Evolutionary conservation across 2,888 invertebrate genomes (phyloP).

Genomic region (Mycalesis mineus): DNA sequence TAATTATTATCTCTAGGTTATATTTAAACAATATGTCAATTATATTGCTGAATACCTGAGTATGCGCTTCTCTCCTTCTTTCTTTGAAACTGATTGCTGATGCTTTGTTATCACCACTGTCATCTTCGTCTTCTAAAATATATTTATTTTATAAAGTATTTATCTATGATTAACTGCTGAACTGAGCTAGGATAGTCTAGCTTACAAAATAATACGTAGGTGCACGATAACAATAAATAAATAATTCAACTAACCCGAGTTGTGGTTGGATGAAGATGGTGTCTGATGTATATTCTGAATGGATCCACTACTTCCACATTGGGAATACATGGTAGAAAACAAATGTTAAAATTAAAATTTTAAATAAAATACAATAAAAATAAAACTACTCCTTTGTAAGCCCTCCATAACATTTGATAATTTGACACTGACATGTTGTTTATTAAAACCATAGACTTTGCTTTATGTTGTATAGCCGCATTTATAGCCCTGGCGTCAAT

Average conservation of each 20-base stretch:
- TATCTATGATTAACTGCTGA: too few species aligned
- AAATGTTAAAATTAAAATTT: neutral
- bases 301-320: slow-evolving; percentile 87
- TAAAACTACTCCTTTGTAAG: neutral
- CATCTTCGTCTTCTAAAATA: slow-evolving; percentile 79
- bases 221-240: neutral
- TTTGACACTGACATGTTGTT: too few species aligned
- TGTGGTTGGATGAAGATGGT: slow-evolving; percentile 88
- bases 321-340: slow-evolving; percentile 74
- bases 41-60: slow-evolving; percentile 80
- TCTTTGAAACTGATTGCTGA: slow-evolving; percentile 92
- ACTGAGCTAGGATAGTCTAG: too few species aligned
- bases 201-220: too few species aligned
- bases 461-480: too few species aligned
- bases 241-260: slow-evolving; percentile 78
- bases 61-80: slow-evolving; percentile 94
- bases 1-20: too few species aligned
- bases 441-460: too few species aligned
- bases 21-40: too few species aligned
- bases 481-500: too few species aligned
- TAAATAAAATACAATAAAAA: slow-evolving; percentile 2
- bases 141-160: neutral
- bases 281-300: slow-evolving; percentile 86
- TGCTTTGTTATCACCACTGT: slow-evolving; percentile 78
- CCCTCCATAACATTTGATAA: neutral